A percentile compares a stretch with the other conserved stretches of the same genome.
Conservation (phyloP, 2,888 invertebrate genomes). For the Plagiodera versicolora region DNA sequence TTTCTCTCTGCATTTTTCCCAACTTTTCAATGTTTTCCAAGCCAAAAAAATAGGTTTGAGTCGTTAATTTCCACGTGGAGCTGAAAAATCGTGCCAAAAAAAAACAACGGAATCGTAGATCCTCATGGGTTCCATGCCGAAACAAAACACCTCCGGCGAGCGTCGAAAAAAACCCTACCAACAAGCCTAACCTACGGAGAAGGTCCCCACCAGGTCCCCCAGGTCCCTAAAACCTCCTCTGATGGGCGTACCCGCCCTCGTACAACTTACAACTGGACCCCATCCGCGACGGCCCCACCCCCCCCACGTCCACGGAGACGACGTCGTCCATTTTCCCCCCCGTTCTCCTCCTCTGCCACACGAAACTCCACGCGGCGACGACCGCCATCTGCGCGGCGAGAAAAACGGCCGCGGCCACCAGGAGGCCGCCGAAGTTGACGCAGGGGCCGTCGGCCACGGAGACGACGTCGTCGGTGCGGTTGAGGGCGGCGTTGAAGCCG, state of each 20-base stretch:
- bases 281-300: slow-evolving; percentile 61
- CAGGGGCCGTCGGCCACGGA: slow-evolving; percentile 71
- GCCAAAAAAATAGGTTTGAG: too few relatives aligned
- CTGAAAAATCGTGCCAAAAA: too few relatives aligned
- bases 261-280: slow-evolving; percentile 80
- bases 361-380: slow-evolving; percentile 85
- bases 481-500: slow-evolving; percentile 74
- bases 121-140: too few relatives aligned
- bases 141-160: too few relatives aligned
- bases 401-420: slow-evolving; percentile 84
- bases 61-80: too few relatives aligned
- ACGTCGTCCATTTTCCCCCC: slow-evolving; percentile 60
- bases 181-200: too few relatives aligned
- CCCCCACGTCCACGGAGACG: slow-evolving; percentile 62
- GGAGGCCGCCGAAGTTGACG: slow-evolving; percentile 77
- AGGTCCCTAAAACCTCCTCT: slow-evolving; percentile 58
- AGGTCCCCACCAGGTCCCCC: too few relatives aligned
- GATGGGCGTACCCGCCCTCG: slow-evolving; percentile 69
- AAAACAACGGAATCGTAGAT: too few relatives aligned
- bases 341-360: slow-evolving; percentile 77
- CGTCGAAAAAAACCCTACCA: too few relatives aligned
- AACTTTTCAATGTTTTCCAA: too few relatives aligned
- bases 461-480: slow-evolving; percentile 59
- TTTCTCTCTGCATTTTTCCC: too few relatives aligned
- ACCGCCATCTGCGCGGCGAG: slow-evolving; percentile 84